Percentiles rank a stretch among this genome's conserved stretches.
These are phyloP conservation scores for Hyaena hyaena DNA, from an alignment of 2,113 vertebrate genomes.

Conservation along the genomic window DNA sequence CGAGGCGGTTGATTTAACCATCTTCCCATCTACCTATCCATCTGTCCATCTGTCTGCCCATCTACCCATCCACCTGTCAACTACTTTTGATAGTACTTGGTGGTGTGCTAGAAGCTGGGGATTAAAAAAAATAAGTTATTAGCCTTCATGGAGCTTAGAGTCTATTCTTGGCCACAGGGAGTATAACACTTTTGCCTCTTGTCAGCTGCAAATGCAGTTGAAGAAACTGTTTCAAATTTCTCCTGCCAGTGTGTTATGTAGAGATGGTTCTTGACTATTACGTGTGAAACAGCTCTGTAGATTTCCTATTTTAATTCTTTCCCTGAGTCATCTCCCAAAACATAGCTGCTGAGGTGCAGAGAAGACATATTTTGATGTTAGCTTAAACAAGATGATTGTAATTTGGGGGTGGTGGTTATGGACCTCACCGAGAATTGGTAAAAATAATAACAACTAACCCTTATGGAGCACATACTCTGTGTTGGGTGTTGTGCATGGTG, in stretches of 20 bases:
- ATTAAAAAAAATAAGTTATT: neutral
- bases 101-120: neutral
- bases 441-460: neutral
- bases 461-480: neutral
- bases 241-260: neutral
- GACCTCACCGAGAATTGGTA: neutral
- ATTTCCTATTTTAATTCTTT: conserved; percentile 31
- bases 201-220: neutral
- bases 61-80: neutral
- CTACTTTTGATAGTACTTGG: neutral
- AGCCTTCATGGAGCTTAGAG: neutral
- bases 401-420: neutral
- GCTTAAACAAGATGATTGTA: neutral
- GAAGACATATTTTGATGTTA: conserved; percentile 20
- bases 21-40: neutral
- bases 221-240: neutral
- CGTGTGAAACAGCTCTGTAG: neutral
- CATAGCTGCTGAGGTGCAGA: neutral
- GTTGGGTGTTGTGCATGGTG: neutral
- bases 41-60: neutral
- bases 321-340: conserved; percentile 1
- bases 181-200: neutral
- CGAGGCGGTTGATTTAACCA: neutral
- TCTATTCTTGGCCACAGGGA: neutral
- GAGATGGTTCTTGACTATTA: neutral